Evolutionary conservation across 1,140 invertebrate species (phyloP), one percentile per base, ranked within the genome.

Genomic region (Vanessa atalanta): DNA sequence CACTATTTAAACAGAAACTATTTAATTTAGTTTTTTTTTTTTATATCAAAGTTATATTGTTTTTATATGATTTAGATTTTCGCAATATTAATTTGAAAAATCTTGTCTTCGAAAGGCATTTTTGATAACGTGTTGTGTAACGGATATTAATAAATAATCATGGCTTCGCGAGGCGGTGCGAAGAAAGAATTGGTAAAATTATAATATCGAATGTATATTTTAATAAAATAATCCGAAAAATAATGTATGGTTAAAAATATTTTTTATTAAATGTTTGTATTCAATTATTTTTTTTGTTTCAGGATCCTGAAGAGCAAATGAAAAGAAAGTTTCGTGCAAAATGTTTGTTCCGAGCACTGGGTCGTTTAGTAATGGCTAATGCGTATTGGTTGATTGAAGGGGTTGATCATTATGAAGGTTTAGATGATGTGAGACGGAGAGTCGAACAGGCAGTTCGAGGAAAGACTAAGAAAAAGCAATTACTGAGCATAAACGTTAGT

Each of bases 321-420:
- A 79, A 83, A 79, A 82, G 79, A 79, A 92, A 92, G 78, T 91
- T 88, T 81, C 90, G 82, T 23, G 93, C 94, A 8, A 93, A 91
- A 84, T 91, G 93, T 78, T 85, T 93, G 65, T 95, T 95, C 79
- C 93, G 93, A 12, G 93, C 94, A 0, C 70, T 93, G 0, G 93
- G 93, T 0, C 92, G 94, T 64, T 78, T 93, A 14, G 94, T 94
- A 7, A 86, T 95, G 55, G 89, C 90, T 14, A 95, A 95, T 77
- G 84, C 90, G 6, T 91, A 92, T 72, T 95, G 95, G 95, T 79
- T 95, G 57, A 85, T 84, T 20, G 94, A 94, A 72, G 88, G 82
- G 3, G 81, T 88, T 2, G 93, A 94, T 67, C 85, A 93, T 20
- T 92, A 94, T 57, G 90, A 90, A 78, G 87, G 91, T 1, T 64